phyloP scores from a whole-genome alignment of 2,113 vertebrate species.

The Steatornis caripensis region DNA sequence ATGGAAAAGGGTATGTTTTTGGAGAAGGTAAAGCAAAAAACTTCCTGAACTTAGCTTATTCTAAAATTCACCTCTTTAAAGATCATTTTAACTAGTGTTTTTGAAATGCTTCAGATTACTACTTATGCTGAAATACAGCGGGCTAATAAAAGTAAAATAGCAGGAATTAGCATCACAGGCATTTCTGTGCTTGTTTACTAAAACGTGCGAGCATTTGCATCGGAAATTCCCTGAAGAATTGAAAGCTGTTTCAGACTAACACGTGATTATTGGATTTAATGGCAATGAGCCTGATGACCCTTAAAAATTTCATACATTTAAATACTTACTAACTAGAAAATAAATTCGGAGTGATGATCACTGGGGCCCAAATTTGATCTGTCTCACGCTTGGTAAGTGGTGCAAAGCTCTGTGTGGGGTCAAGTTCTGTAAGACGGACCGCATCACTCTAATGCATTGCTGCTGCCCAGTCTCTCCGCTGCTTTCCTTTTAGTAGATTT shows the following conservation, averaged over 20 bases:
- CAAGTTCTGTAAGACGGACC: neutral
- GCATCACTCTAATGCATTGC: neutral
- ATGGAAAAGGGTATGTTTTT: slow-evolving; percentile 89
- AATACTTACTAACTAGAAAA: neutral
- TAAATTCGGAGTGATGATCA: neutral
- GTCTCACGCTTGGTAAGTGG: neutral
- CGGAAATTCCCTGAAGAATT: neutral
- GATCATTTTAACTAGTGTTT: neutral
- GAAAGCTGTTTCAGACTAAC: neutral
- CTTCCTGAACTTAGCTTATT: neutral
- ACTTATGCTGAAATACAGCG: neutral
- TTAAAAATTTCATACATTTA: neutral
- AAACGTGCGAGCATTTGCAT: neutral
- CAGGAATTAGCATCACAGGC: neutral
- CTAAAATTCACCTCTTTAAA: neutral
- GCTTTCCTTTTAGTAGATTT: neutral
- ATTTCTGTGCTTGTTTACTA: neutral
- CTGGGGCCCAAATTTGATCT: neutral
- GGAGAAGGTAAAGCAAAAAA: slow-evolving; percentile 25
- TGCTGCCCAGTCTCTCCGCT: neutral
- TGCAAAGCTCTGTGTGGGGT: neutral
- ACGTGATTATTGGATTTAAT: neutral
- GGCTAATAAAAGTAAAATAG: neutral
- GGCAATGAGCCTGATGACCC: neutral
- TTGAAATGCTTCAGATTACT: neutral